Evolutionary conservation across 2,113 vertebrate species (phyloP).

Genomic region (Dicaeum eximium): DNA sequence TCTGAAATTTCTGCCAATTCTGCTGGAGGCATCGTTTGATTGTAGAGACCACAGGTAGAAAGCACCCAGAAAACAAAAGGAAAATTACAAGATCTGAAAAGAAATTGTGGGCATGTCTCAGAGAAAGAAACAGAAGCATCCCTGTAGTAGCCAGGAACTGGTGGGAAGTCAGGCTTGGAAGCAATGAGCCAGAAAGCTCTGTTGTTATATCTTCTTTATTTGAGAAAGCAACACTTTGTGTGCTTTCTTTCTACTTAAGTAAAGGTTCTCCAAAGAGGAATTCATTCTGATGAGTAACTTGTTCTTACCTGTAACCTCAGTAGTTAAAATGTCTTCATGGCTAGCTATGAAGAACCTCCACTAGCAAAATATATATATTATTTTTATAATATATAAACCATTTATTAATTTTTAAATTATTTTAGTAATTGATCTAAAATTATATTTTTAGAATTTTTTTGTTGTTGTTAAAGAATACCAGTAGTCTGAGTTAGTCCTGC

Average conservation of each 20-base stretch:
- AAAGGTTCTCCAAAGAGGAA: background rate
- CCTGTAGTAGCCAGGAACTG: background rate
- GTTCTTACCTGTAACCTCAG: background rate
- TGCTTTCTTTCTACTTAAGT: background rate
- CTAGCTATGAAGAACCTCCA: background rate
- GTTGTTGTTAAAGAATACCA: background rate
- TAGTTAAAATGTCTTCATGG: background rate
- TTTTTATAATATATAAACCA: background rate
- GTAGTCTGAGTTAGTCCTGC: background rate
- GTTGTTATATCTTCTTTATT: background rate
- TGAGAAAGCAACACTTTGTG: background rate
- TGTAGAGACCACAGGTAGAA: background rate
- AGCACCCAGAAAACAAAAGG: background rate
- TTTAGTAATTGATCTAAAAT: background rate
- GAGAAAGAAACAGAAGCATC: background rate
- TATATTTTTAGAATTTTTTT: background rate
- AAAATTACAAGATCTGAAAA: background rate
- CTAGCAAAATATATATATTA: background rate
- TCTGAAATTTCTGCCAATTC: background rate
- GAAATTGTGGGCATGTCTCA: background rate
- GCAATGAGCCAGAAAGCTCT: background rate
- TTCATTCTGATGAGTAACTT: background rate
- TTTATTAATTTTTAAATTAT: background rate
- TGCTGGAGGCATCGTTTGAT: background rate
- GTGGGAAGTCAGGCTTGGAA: background rate